Conservation (phyloP, 2,797 vertebrate genomes). For the Chaenodraco wilsoni region DNA sequence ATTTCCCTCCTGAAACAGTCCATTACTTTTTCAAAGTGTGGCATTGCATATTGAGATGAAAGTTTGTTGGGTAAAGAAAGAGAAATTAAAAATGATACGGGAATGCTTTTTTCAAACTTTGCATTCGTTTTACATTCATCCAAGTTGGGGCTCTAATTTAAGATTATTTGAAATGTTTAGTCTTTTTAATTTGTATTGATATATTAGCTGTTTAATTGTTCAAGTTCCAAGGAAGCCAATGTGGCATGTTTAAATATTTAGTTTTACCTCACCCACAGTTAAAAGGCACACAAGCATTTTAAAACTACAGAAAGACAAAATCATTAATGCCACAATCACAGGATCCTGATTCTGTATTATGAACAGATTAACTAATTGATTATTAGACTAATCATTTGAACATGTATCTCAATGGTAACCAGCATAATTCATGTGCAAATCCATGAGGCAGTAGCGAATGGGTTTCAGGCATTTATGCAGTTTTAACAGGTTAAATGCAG, state of each 20-base stretch:
- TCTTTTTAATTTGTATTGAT: neutral
- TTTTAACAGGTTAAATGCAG: slow-evolving; percentile 1
- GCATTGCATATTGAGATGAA: neutral
- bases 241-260: neutral
- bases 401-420: neutral
- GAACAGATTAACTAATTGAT: neutral
- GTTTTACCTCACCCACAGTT: neutral
- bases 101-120: neutral
- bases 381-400: neutral
- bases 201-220: neutral
- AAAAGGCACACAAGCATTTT: neutral
- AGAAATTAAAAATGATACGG: neutral
- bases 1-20: neutral
- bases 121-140: neutral
- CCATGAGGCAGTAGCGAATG: neutral
- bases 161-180: neutral
- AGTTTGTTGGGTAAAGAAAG: neutral
- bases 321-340: neutral
- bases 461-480: neutral
- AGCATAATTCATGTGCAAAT: neutral
- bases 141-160: neutral
- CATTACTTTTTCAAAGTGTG: neutral
- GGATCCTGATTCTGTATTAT: neutral
- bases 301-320: neutral
- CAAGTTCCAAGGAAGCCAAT: neutral